Percentiles rank a stretch among this genome's conserved stretches.
Conservation (phyloP, 2,888 invertebrate genomes). For the Yponomeuta evonymella region DNA sequence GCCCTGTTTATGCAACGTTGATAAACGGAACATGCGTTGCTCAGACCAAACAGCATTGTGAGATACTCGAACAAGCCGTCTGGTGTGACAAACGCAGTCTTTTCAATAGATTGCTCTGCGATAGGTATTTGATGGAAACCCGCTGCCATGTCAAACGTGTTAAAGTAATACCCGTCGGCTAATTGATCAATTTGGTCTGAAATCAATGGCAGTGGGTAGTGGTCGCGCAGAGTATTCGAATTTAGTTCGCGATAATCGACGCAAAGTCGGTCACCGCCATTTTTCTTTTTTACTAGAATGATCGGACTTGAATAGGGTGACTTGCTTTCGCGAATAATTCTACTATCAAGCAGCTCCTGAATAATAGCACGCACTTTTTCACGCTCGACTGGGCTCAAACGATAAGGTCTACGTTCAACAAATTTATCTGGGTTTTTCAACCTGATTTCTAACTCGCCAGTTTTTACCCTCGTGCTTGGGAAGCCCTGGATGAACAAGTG, state of each 20-base stretch:
- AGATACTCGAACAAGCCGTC: too few species aligned
- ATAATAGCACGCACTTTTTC: constrained; percentile 30
- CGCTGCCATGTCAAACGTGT: constrained; percentile 27
- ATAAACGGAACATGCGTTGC: constrained; percentile 38
- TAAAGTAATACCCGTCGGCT: constrained; percentile 25
- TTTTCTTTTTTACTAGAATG: constrained; percentile 32
- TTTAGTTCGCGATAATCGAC: constrained; percentile 25
- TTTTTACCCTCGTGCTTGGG: constrained; percentile 28
- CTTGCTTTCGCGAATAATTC: constrained; percentile 32
- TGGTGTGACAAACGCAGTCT: constrained; percentile 30
- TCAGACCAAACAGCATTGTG: constrained; percentile 38
- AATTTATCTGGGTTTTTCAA: constrained; percentile 27
- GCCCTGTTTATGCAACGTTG: constrained; percentile 33
- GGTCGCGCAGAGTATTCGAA: constrained; percentile 18
- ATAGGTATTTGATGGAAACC: constrained; percentile 31
- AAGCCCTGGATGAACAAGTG: constrained; percentile 29
- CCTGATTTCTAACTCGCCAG: constrained; percentile 28
- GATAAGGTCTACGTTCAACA: constrained; percentile 32
- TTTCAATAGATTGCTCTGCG: constrained; percentile 9
- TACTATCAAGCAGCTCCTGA: constrained; percentile 27
- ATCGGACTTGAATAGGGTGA: constrained; percentile 34
- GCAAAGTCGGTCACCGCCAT: constrained; percentile 26
- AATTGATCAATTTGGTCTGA: constrained; percentile 29
- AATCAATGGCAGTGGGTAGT: constrained; percentile 27
- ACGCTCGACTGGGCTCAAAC: constrained; percentile 29